Percentiles rank a stretch among this genome's conserved stretches.
These are phyloP conservation scores for Drosophila oshimai DNA, from an alignment of 1,140 invertebrate genomes.

Conservation along the genomic window DNA sequence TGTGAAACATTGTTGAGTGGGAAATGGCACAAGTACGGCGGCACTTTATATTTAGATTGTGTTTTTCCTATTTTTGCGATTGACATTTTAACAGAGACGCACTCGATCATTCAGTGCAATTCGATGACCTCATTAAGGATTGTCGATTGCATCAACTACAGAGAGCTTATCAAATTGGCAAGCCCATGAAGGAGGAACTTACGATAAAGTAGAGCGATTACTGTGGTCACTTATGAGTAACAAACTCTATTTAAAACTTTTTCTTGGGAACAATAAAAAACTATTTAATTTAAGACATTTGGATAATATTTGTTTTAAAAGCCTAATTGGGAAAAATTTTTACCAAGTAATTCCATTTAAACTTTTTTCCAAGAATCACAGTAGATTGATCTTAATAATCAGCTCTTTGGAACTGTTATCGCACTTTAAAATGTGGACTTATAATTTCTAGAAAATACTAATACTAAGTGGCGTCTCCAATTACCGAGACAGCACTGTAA, in stretches of 20 bases:
- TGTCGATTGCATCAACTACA: not conserved
- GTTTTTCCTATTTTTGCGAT: slow-evolving; percentile 64
- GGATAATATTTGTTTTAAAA: not conserved
- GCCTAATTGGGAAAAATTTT: no score
- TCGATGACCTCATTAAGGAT: slow-evolving; percentile 24
- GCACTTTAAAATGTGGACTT: not conserved
- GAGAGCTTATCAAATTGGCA: not conserved
- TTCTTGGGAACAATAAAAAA: no score
- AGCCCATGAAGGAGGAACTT: not conserved
- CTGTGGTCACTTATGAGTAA: no score
- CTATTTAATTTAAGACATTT: no score
- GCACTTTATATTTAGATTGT: slow-evolving; percentile 27
- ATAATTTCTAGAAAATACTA: not conserved
- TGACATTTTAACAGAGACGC: slow-evolving; percentile 53
- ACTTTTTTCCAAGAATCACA: no score
- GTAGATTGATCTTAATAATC: not conserved
- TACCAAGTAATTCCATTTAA: no score
- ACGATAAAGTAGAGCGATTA: not conserved
- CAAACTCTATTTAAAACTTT: no score
- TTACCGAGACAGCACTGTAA: slow-evolving; percentile 12
- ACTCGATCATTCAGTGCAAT: slow-evolving; percentile 3
- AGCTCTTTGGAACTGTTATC: not conserved
- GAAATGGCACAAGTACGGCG: slow-evolving; percentile 39
- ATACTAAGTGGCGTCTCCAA: not conserved
- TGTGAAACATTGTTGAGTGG: not conserved